A percentile compares a stretch with the other conserved stretches of the same genome.
Evolutionary conservation across 1,140 invertebrate species (phyloP).

Genomic region (Atta colombica): DNA sequence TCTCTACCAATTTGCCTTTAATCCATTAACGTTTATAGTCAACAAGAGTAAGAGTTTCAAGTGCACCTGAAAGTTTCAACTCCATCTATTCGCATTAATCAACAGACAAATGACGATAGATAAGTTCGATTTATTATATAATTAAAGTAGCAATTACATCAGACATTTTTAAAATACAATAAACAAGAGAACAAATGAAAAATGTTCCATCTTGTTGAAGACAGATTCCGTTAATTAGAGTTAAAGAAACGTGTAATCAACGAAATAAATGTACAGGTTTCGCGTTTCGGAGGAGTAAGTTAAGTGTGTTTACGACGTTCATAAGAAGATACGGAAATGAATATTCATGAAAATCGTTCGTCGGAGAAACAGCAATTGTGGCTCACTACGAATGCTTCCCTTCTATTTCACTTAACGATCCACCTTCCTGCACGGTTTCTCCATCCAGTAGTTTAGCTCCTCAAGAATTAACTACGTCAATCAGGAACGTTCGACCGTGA

Average conservation of each 20-base stretch:
- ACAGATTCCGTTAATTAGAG: constrained; percentile 39
- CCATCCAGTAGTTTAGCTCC: constrained; percentile 12
- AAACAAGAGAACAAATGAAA: not conserved
- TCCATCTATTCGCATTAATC: constrained; percentile 25
- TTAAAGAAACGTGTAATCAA: not conserved
- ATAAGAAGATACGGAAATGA: constrained; percentile 60
- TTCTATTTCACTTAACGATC: constrained; percentile 72
- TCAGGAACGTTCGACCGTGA: constrained; percentile 19
- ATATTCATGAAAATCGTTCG: constrained; percentile 70
- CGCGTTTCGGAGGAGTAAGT: not conserved
- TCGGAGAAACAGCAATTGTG: constrained; percentile 60
- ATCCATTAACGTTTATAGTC: constrained; percentile 9
- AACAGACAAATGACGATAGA: not conserved
- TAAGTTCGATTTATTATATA: not conserved
- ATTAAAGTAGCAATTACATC: not conserved
- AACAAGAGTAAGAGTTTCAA: constrained; percentile 16
- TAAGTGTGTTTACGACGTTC: constrained; percentile 58
- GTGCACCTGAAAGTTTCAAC: constrained; percentile 10
- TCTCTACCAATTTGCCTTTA: constrained; percentile 21
- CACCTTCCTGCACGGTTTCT: constrained; percentile 49
- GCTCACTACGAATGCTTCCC: constrained; percentile 49
- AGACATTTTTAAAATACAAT: not conserved
- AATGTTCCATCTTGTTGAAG: not conserved
- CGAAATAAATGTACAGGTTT: constrained; percentile 36
- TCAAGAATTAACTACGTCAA: constrained; percentile 53